These are phyloP conservation scores for Heliothis subflexa DNA, from an alignment of 1,140 invertebrate species.

Conservation along the genomic window DNA sequence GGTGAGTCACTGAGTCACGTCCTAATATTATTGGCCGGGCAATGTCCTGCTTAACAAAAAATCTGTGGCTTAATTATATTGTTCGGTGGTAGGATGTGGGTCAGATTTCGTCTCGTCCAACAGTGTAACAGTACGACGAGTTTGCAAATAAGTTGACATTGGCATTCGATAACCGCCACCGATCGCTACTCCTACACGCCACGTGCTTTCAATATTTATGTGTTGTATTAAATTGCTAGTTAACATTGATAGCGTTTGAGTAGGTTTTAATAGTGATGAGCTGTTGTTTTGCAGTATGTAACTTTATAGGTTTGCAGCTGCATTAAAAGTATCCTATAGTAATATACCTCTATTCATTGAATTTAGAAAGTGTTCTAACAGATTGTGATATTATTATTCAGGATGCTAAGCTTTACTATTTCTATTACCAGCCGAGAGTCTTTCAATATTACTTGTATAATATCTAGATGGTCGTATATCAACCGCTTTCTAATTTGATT, in stretches of 20 bases:
- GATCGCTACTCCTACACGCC: conserved; percentile 54
- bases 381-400: too few species aligned
- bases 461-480: conserved; percentile 9
- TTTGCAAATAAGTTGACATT: conserved; percentile 83
- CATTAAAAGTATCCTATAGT: too few species aligned
- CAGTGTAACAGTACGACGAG: conserved; percentile 75
- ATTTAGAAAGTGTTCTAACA: too few species aligned
- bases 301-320: too few species aligned
- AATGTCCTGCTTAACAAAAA: conserved; percentile 47
- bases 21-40: background rate
- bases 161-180: conserved; percentile 71
- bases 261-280: too few species aligned
- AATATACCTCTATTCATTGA: too few species aligned
- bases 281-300: too few species aligned
- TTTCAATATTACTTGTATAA: conserved; percentile 1
- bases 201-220: conserved; percentile 45
- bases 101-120: conserved; percentile 62
- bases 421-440: background rate
- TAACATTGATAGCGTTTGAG: background rate
- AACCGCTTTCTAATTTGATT: conserved; percentile 40
- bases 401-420: background rate
- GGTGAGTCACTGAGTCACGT: conserved; percentile 4
- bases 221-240: background rate
- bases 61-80: conserved; percentile 37
- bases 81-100: conserved; percentile 63